phyloP scores from a whole-genome alignment of 2,888 invertebrate species.

The Xestia rhomboidea region DNA sequence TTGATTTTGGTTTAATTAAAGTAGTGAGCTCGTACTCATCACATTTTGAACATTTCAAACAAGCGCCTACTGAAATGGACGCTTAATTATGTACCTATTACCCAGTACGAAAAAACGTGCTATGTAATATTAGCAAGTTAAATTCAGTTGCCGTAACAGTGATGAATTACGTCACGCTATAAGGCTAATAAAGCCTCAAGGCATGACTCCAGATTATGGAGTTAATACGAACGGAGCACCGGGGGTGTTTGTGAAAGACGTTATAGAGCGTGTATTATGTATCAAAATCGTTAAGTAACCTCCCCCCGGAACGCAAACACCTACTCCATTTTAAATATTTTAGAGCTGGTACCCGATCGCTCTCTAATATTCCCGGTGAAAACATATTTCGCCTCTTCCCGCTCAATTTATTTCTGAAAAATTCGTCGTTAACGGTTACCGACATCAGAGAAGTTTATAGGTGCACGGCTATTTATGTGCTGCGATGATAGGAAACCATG shows the following conservation, averaged over 20 bases:
- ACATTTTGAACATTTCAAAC: conserved; percentile 24
- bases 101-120: conserved; percentile 45
- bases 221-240: conserved; percentile 62
- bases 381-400: conserved; percentile 60
- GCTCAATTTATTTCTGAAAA: conserved; percentile 61
- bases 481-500: conserved; percentile 21
- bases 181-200: conserved; percentile 56
- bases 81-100: conserved; percentile 40
- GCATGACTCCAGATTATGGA: conserved; percentile 61
- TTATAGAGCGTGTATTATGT: conserved; percentile 49
- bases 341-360: conserved; percentile 55
- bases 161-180: conserved; percentile 63
- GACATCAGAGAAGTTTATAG: conserved; percentile 33
- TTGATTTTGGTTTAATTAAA: conserved; percentile 16
- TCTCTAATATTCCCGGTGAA: conserved; percentile 59
- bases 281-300: conserved; percentile 62
- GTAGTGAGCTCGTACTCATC: background rate
- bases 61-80: conserved; percentile 37
- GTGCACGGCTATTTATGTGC: conserved; percentile 34
- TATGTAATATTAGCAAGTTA: conserved; percentile 50
- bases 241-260: conserved; percentile 57
- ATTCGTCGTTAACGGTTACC: conserved; percentile 50
- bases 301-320: conserved; percentile 33
- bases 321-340: conserved; percentile 56
- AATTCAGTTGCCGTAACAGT: conserved; percentile 46